A percentile compares a stretch with the other conserved stretches of the same genome.
Conservation (phyloP, 1,140 invertebrate genomes). For the Zophobas morio region DNA sequence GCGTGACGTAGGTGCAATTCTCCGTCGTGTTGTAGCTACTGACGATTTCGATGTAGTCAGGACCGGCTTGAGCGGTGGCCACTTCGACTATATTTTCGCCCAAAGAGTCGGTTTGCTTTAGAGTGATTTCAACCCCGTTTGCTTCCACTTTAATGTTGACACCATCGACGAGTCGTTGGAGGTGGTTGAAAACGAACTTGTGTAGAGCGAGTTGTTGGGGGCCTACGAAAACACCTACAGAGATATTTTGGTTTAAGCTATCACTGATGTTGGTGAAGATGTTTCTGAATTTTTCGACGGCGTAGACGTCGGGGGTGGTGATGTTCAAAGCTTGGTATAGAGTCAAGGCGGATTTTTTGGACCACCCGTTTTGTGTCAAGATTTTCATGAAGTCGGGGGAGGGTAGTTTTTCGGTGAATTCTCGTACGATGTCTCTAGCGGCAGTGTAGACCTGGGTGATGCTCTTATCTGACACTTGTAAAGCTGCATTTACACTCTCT, state of each 20-base stretch:
- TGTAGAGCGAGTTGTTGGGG: slow-evolving; percentile 16
- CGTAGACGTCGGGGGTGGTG: slow-evolving; percentile 44
- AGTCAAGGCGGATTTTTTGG: neutral
- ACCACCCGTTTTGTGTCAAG: slow-evolving; percentile 5
- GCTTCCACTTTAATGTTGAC: slow-evolving; percentile 2
- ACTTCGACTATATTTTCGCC: slow-evolving; percentile 6
- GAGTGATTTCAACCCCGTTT: neutral
- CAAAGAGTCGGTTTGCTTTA: neutral
- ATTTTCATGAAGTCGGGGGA: neutral
- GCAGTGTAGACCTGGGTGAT: neutral
- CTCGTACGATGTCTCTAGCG: slow-evolving; percentile 10
- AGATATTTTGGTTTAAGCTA: slow-evolving; percentile 33
- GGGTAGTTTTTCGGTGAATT: neutral
- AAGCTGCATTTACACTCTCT: slow-evolving; percentile 14
- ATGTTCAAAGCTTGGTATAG: slow-evolving; percentile 34
- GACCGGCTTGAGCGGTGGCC: neutral
- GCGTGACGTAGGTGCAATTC: slow-evolving; percentile 9
- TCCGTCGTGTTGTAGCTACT: slow-evolving; percentile 11
- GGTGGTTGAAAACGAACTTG: slow-evolving; percentile 11
- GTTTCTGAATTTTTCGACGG: slow-evolving; percentile 33
- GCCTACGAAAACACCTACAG: slow-evolving; percentile 13
- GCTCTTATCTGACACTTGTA: neutral
- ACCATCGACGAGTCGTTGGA: neutral
- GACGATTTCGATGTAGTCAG: slow-evolving; percentile 5
- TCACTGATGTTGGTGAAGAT: slow-evolving; percentile 32